A percentile compares a stretch with the other conserved stretches of the same genome.
Conservation (phyloP, 2,888 invertebrate species). For the Invenusta paracnida region DNA sequence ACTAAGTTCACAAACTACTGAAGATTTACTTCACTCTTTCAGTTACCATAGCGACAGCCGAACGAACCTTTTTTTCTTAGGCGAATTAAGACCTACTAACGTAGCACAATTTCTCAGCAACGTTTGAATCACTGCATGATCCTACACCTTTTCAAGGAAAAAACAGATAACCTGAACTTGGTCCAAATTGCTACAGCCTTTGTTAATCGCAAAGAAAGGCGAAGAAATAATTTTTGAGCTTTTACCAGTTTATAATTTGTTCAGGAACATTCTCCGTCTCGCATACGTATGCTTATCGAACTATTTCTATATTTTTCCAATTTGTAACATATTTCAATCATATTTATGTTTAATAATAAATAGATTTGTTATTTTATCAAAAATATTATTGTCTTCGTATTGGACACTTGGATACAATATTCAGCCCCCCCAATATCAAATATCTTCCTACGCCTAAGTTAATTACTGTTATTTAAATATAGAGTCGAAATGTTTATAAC, state of each 20-base stretch:
- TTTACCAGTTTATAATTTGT: neutral
- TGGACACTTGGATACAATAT: neutral
- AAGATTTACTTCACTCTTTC: conserved; percentile 15
- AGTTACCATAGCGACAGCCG: neutral
- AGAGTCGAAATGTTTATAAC: too few relatives aligned
- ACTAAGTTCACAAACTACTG: neutral
- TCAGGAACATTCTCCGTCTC: neutral
- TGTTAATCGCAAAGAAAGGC: neutral
- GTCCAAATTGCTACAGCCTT: neutral
- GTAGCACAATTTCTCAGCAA: conserved; percentile 22
- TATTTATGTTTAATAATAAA: conserved; percentile 4
- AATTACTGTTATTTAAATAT: too few relatives aligned
- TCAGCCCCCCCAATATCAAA: conserved; percentile 5
- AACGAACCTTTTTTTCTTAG: too few relatives aligned
- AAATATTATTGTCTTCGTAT: neutral
- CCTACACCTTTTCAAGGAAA: conserved; percentile 19
- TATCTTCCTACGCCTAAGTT: conserved; percentile 29
- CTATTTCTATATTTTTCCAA: neutral
- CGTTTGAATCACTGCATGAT: conserved; percentile 19
- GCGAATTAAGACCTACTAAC: too few relatives aligned
- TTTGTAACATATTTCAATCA: conserved; percentile 14
- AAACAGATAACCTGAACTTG: conserved; percentile 19
- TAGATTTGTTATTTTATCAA: conserved; percentile 8
- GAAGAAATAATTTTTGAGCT: neutral
- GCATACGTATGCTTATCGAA: neutral